Conservation (phyloP, 2,797 vertebrate genomes). For the Tolypeutes matacus region DNA sequence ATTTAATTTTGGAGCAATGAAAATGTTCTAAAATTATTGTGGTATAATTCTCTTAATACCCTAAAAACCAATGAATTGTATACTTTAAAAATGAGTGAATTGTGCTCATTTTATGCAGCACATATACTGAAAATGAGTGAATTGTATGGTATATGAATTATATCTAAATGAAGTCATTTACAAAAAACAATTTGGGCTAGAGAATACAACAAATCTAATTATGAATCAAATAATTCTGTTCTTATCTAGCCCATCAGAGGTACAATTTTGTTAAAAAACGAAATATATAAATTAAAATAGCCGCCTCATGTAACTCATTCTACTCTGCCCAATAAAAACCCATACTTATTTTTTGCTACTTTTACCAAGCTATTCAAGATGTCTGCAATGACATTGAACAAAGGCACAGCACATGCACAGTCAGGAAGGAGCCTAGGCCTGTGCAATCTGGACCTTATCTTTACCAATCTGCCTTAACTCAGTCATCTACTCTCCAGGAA, state of each 20-base stretch:
- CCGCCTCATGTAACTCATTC: background rate
- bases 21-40: background rate
- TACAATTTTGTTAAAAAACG: background rate
- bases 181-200: background rate
- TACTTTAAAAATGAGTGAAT: background rate
- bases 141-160: background rate
- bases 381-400: background rate
- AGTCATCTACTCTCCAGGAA: background rate
- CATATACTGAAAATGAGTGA: background rate
- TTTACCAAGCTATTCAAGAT: background rate
- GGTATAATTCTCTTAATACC: background rate
- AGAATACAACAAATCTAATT: constrained; percentile 23
- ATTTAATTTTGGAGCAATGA: background rate
- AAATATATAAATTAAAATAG: background rate
- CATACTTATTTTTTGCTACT: background rate
- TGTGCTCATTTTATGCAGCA: no score
- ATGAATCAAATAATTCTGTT: background rate
- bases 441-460: background rate
- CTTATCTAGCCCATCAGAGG: background rate
- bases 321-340: background rate
- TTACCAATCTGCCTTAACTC: background rate
- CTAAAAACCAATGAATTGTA: background rate
- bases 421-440: background rate
- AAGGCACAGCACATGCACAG: background rate
- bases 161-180: background rate